Evolutionary conservation across 2,797 vertebrate species (phyloP), one percentile per base, ranked within the genome.

Genomic region (Sorex maritimensis): DNA sequence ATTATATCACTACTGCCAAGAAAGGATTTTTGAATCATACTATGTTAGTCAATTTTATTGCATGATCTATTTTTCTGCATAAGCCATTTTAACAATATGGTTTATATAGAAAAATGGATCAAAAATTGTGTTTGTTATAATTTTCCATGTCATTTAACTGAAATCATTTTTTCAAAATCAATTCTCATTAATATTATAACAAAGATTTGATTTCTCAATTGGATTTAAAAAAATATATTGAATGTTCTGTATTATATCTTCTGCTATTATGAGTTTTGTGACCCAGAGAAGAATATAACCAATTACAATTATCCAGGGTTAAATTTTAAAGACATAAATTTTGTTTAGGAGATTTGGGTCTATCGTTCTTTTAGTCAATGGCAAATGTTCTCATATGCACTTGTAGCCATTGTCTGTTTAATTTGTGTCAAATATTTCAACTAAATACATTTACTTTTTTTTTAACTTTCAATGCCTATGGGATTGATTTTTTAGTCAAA

Each of bases 111-210:
- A 44, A 44, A 44, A 44, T 61, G 58, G 58, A 61, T 61, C 58
- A 61, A 61, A 61, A 61, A 61, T 23, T 61, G 58, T 61, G 58
- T 23, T 23, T 61, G 58, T 61, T 61, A 61, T 19, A 61, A 61
- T 61, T 61, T 61, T 61, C 41, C 58, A 61, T 61, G 92, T 87
- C 55, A 94, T 90, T 94, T 95, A 93, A 94, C 77, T 52, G 85
- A 95, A 94, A 81, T 90, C 84, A 89, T 44, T 44, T 92, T 95
- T 90, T 88, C 49, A 96, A 90, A 89, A 87, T 91, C 91, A 84
- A 77, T 87, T 95, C 67, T 86, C 95, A 85, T 91, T 28, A 91
- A 93, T 95, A 93, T 92, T 94, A 90, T 86, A 69, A 91, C 92
- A 52, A 79, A 78, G 52, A 90, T 91, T 96, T 93, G 85, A 94